phyloP scores from a whole-genome alignment of 2,888 invertebrate species.

The Matsumyia berberina region DNA sequence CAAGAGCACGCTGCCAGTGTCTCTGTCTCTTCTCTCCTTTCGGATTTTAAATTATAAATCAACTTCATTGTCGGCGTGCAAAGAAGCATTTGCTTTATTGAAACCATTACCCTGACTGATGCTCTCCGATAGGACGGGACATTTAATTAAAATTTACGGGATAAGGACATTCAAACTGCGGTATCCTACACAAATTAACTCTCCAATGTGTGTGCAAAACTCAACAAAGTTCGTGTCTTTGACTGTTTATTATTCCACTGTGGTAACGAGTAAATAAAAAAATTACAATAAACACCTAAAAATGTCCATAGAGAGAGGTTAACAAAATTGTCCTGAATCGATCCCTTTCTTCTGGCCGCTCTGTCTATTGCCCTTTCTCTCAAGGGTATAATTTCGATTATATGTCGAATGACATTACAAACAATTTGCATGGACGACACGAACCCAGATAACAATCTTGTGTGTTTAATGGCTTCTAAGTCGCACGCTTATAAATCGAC shows the following conservation, averaged over 20 bases:
- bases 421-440: slow-evolving; percentile 63
- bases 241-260: slow-evolving; percentile 36
- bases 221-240: background rate
- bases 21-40: background rate
- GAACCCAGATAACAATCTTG: slow-evolving; percentile 54
- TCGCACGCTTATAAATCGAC: slow-evolving; percentile 56
- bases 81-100: slow-evolving; percentile 29
- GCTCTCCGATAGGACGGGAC: background rate
- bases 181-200: slow-evolving; percentile 11
- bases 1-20: background rate
- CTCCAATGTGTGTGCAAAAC: background rate
- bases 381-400: slow-evolving; percentile 57
- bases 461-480: slow-evolving; percentile 56
- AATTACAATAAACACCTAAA: slow-evolving; percentile 54
- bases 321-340: slow-evolving; percentile 28
- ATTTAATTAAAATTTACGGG: slow-evolving; percentile 42
- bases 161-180: slow-evolving; percentile 10
- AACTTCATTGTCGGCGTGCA: slow-evolving; percentile 21
- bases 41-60: slow-evolving; percentile 34
- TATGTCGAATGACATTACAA: slow-evolving; percentile 51
- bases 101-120: slow-evolving; percentile 15
- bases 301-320: slow-evolving; percentile 21
- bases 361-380: background rate
- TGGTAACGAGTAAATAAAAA: slow-evolving; percentile 30
- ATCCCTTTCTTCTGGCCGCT: slow-evolving; percentile 29